Conservation (phyloP, 2,113 vertebrate species). For the Cyprinus carpio region DNA sequence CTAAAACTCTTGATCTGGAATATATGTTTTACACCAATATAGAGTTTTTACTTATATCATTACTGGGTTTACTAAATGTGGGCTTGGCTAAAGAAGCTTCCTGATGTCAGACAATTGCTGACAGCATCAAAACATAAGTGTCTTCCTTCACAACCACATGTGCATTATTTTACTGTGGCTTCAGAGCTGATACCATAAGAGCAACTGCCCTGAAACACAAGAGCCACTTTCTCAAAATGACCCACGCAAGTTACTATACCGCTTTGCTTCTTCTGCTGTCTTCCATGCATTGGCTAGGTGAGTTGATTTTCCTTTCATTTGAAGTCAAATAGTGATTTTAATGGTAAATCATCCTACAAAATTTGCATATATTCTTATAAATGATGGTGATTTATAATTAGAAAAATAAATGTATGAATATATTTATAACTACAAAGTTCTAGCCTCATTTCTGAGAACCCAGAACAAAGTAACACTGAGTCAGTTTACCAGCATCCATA, state of each 20-base stretch:
- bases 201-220: background rate
- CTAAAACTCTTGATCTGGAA: background rate
- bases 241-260: background rate
- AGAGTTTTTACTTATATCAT: background rate
- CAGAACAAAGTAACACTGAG: background rate
- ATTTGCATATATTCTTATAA: background rate
- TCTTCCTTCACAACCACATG: constrained; percentile 43
- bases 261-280: constrained; percentile 17
- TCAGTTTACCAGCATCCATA: background rate
- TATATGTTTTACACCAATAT: background rate
- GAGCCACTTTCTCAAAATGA: constrained; percentile 21
- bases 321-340: background rate
- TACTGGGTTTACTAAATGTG: background rate
- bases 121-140: background rate
- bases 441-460: background rate
- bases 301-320: constrained; percentile 26
- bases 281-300: constrained; percentile 40
- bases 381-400: background rate
- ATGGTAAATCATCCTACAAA: no score
- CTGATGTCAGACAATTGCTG: background rate
- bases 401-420: background rate
- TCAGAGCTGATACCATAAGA: background rate
- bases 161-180: background rate
- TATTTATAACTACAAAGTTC: no score
- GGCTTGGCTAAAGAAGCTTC: background rate